Conservation (phyloP, 2,888 invertebrate species). For the Ophioninae sp. region DNA sequence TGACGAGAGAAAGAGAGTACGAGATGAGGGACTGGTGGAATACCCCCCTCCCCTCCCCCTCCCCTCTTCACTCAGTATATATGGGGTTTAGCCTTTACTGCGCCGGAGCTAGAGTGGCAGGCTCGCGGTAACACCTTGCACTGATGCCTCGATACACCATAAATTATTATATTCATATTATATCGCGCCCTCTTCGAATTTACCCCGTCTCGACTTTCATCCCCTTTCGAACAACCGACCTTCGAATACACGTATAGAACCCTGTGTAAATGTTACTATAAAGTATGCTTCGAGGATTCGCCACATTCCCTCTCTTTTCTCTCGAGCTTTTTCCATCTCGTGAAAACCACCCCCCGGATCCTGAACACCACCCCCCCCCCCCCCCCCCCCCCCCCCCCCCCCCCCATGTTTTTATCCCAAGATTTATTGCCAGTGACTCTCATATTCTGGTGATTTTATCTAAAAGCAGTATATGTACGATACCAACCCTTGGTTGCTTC, state of each 20-base stretch:
- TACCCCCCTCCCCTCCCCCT: too few relatives aligned
- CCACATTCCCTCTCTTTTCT: slow-evolving; percentile 26
- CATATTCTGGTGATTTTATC: slow-evolving; percentile 60
- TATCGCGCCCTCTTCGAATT: slow-evolving; percentile 64
- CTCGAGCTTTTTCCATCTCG: slow-evolving; percentile 34
- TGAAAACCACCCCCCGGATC: slow-evolving; percentile 1
- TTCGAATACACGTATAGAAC: too few relatives aligned
- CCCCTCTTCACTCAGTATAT: too few relatives aligned
- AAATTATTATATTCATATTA: slow-evolving; percentile 76
- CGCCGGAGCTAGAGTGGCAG: slow-evolving; percentile 57
- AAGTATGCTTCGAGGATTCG: slow-evolving; percentile 39
- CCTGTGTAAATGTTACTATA: slow-evolving; percentile 8
- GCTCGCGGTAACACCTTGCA: slow-evolving; percentile 74
- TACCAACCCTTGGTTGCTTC: slow-evolving; percentile 10
- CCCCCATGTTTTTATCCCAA: slow-evolving; percentile 70
- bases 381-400: slow-evolving; percentile 26
- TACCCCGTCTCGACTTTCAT: slow-evolving; percentile 17
- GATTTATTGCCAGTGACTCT: slow-evolving; percentile 71
- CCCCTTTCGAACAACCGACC: background rate
- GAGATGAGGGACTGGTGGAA: slow-evolving; percentile 35
- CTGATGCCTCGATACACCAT: slow-evolving; percentile 75
- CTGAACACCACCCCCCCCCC: slow-evolving; percentile 25
- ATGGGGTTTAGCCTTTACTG: slow-evolving; percentile 39
- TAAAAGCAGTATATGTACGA: slow-evolving; percentile 36
- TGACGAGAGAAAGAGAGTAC: slow-evolving; percentile 38